Percentiles rank a stretch among this genome's conserved stretches.
These are phyloP conservation scores for Porites cylindrica DNA, from an alignment of 92 coral and sea anemone species.

Conservation along the genomic window DNA sequence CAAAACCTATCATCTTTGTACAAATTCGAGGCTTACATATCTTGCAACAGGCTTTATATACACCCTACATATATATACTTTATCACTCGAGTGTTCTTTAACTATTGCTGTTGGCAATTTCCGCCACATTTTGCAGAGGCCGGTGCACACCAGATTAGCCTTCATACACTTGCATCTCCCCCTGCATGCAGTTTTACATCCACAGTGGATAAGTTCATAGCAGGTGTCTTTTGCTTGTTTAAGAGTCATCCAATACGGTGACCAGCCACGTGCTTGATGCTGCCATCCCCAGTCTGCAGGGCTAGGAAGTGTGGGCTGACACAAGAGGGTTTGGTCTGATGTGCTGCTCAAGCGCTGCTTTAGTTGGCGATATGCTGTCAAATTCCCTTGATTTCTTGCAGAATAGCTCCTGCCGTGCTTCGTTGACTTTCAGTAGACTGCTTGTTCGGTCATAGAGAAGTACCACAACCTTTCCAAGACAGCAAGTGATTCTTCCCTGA, in stretches of 20 bases:
- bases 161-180: constrained; percentile 77
- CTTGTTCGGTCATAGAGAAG: constrained; percentile 52
- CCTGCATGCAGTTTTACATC: constrained; percentile 66
- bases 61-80: constrained; percentile 24
- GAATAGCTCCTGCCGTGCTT: constrained; percentile 43
- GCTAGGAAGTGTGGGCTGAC: constrained; percentile 57
- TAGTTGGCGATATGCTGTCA: constrained; percentile 61
- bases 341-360: constrained; percentile 70
- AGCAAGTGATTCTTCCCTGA: constrained; percentile 30
- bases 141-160: constrained; percentile 68
- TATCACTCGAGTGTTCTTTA: constrained; percentile 33
- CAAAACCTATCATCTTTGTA: constrained; percentile 31
- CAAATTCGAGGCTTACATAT: constrained; percentile 23
- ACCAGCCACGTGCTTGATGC: constrained; percentile 60
- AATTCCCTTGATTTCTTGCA: constrained; percentile 51
- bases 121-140: constrained; percentile 77
- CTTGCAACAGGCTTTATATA: constrained; percentile 22
- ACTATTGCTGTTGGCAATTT: constrained; percentile 46
- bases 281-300: constrained; percentile 79
- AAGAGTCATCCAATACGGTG: constrained; percentile 72
- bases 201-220: constrained; percentile 66
- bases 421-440: constrained; percentile 22
- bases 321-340: constrained; percentile 52
- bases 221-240: constrained; percentile 65
- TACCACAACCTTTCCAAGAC: constrained; percentile 56